A percentile compares a stretch with the other conserved stretches of the same genome.
These are phyloP conservation scores for Falcaria lacertinaria DNA, from an alignment of 2,888 invertebrate species.

Conservation along the genomic window DNA sequence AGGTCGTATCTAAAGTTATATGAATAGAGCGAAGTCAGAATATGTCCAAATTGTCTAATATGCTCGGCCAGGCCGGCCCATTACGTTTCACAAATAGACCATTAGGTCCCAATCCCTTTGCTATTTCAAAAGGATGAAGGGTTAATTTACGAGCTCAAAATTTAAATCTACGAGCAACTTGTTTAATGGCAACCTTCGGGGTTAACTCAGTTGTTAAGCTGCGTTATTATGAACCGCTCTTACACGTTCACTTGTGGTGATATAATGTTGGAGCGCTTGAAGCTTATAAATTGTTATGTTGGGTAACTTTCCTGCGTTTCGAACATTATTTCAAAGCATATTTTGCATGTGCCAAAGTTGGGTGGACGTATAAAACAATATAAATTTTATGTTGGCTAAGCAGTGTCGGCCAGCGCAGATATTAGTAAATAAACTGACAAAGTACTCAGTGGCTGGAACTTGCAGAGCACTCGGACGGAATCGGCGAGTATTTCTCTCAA, in stretches of 20 bases:
- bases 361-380: slow-evolving; percentile 10
- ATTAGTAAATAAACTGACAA: slow-evolving; percentile 50
- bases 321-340: slow-evolving; percentile 24
- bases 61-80: slow-evolving; percentile 68
- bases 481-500: no score
- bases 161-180: slow-evolving; percentile 77
- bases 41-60: slow-evolving; percentile 73
- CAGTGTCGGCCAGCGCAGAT: slow-evolving; percentile 20
- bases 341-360: slow-evolving; percentile 11
- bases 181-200: slow-evolving; percentile 68
- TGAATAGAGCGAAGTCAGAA: slow-evolving; percentile 65
- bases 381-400: slow-evolving; percentile 21
- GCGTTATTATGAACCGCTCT: slow-evolving; percentile 58
- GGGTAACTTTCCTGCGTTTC: slow-evolving; percentile 22
- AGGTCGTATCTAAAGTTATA: slow-evolving; percentile 41
- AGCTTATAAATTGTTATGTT: slow-evolving; percentile 26
- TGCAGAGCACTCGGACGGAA: no score
- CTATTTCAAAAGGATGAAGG: slow-evolving; percentile 78
- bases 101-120: slow-evolving; percentile 77
- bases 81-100: slow-evolving; percentile 78
- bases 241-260: slow-evolving; percentile 33
- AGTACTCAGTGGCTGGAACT: no score
- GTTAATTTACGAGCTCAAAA: slow-evolving; percentile 79
- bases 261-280: slow-evolving; percentile 17
- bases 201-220: slow-evolving; percentile 71